Evolutionary conservation across 2,113 vertebrate species (phyloP), one percentile per base, ranked within the genome.

Genomic region (Piprites chloris): DNA sequence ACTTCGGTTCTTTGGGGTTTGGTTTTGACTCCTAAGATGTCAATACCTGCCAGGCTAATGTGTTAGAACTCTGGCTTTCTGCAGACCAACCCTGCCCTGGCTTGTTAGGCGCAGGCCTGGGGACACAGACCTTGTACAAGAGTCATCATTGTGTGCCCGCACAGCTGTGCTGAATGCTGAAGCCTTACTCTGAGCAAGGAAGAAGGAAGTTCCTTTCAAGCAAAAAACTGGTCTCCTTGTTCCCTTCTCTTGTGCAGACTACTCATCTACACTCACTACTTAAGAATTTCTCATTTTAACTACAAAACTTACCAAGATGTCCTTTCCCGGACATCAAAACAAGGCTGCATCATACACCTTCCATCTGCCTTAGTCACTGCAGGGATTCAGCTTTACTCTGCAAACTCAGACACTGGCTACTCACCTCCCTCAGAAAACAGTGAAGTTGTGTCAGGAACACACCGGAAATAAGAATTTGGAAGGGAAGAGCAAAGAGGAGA

Each of bases 101-200:
- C 37, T 55, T 49, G 32, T 39, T 61, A 49, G 15, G 3, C 14
- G 18, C 28, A 22, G 21, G 23, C 30, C 2, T 41, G 49, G 18
- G 9, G 15, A 30, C 3, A 1, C 3, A 11, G 62, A 47, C 21
- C 16, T 5, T 21, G 27, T 44, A 55, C n/a, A 62, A 2, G 1
- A 22, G 19, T 19, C 2, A 1, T 3, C 16, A 12, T 9, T 10
- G 12, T 0, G 0, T 44, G 10, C 5, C 33, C 24, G n/a, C 41
- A 32, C 1, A 1, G 41, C 59, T 7, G 0, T 14, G 32, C 37
- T 71, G 24, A 37, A 30, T 24, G 12, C 16, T 49, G 39, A 33
- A 55, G 53, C 47, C 32, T 53, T 75, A n/a, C 32, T 76, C 58
- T 35, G 17, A 79, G 15, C 11, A 52, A 82, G 58, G 33, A 68